Base-by-base conservation (phyloP, 2,888 invertebrate genomes). In the Meandrusa payeni region DNA sequence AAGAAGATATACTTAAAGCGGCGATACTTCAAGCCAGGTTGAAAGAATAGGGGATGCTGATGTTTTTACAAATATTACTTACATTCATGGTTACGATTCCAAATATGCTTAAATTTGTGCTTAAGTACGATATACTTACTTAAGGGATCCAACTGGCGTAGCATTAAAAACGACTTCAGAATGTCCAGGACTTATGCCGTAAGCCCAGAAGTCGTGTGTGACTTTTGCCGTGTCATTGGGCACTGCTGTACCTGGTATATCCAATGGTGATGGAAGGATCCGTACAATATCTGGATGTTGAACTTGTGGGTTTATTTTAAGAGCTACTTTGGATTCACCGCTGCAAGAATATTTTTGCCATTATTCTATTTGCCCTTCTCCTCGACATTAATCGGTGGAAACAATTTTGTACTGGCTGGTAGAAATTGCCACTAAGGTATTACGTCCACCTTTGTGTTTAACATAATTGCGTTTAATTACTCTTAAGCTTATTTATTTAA, bases 101-200 rank as follows among this genome's bases (percentile, higher is more conserved):
- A 11, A 26, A 26, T 26, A 29, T 17, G 3, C 15, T 9, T 7
- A 4, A 15, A 15, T 15, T 15, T 15, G 4, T 15, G 4, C 15
- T 15, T n/a, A n/a, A n/a, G n/a, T n/a, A n/a, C n/a, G n/a, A n/a
- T n/a, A 31, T 34, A 81, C 89, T 85, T 59, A 91, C 91, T 81
- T 66, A 28, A 87, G 70, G 51, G 72, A 67, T 12, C 89, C 85
- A 11, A 64, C 51, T 1, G 91, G 90, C 0, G 90, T 89, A 13
- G 90, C 85, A 56, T 90, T 90, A 33, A 91, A 89, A 0, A 88
- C 90, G 32, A 94, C 82, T 44, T 91, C 90, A 0, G 93, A 89
- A 61, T 92, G 91, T 27, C 95, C 94, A 1, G 94, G 92, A 12
- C 85, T 89, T 20, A 88, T 82, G 7, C 92, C 94, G 36, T 89